A percentile compares a stretch with the other conserved stretches of the same genome.
phyloP scores from a whole-genome alignment of 2,113 vertebrate genomes.

The Pteropus alecto region DNA sequence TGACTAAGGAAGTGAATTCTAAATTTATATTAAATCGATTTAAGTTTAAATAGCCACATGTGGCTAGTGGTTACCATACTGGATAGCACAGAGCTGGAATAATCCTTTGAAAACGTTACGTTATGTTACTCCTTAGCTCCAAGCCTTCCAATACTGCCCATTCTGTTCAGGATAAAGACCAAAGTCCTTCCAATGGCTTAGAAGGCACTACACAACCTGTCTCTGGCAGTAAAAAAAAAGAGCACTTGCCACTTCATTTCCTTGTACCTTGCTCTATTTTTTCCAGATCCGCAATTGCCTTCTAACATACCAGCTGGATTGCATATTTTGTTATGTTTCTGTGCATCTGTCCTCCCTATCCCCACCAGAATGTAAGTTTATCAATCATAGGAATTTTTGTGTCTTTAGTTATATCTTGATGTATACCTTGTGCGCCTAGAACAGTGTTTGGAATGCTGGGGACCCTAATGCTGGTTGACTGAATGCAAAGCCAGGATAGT shows the following conservation, averaged over 20 bases:
- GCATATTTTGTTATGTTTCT: neutral
- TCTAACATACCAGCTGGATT: neutral
- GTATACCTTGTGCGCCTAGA: neutral
- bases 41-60: neutral
- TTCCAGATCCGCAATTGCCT: neutral
- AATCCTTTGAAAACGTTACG: neutral
- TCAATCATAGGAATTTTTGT: neutral
- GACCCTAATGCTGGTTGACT: neutral
- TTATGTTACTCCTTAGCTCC: neutral
- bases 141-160: neutral
- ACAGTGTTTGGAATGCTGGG: neutral
- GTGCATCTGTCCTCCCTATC: neutral
- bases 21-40: neutral
- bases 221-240: neutral
- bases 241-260: neutral
- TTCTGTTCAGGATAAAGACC: neutral
- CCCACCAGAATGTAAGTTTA: neutral
- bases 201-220: neutral
- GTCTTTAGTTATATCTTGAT: neutral
- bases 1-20: neutral
- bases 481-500: neutral
- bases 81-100: neutral
- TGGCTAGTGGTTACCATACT: neutral
- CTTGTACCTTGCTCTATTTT: neutral
- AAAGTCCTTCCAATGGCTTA: neutral